Conservation (phyloP, 1,140 invertebrate genomes). For the Magallana ariakensis region DNA sequence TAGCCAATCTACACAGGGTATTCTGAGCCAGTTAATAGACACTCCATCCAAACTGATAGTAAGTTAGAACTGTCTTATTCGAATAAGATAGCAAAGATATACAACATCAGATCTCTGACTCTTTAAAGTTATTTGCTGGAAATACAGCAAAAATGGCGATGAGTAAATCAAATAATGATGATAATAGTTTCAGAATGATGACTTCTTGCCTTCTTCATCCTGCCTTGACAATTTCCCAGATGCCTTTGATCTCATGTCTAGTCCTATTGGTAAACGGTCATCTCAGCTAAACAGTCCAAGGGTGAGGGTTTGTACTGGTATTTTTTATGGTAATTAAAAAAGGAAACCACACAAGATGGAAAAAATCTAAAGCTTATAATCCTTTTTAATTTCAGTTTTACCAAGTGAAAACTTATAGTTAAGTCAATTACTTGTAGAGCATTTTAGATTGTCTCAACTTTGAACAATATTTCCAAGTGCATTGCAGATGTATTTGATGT, state of each 20-base stretch:
- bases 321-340: background rate
- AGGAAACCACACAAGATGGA: background rate
- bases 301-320: constrained; percentile 12
- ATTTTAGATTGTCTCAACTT: too few species aligned
- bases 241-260: constrained; percentile 59
- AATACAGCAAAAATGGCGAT: too few species aligned
- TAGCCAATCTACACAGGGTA: constrained; percentile 2
- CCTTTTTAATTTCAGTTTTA: too few species aligned
- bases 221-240: constrained; percentile 58
- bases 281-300: constrained; percentile 44
- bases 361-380: background rate
- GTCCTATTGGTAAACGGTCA: constrained; percentile 51
- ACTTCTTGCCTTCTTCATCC: constrained; percentile 57
- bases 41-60: constrained; percentile 18
- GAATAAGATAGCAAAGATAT: too few species aligned
- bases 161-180: background rate
- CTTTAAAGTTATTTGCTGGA: too few species aligned
- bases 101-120: too few species aligned
- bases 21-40: constrained; percentile 18
- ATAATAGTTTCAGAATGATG: constrained; percentile 55
- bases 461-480: too few species aligned
- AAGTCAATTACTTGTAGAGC: too few species aligned
- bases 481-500: too few species aligned
- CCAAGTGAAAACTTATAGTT: too few species aligned
- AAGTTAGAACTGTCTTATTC: background rate